A percentile compares a stretch with the other conserved stretches of the same genome.
Evolutionary conservation across 2,113 vertebrate species (phyloP).

Genomic region (Seriola dumerili): DNA sequence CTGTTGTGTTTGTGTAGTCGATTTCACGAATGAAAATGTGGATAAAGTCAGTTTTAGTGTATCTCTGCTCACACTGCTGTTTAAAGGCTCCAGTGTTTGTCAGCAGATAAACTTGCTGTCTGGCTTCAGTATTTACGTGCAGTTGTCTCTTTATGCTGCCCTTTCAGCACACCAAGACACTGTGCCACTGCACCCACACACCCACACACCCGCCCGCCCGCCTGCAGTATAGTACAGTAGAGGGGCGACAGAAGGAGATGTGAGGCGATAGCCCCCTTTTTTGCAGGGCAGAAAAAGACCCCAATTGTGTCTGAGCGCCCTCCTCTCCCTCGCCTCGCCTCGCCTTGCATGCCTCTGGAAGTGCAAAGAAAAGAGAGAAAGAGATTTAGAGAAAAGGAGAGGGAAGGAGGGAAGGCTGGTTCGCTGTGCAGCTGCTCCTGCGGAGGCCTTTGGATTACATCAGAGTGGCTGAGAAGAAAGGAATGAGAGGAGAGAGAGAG

Average conservation of each 20-base stretch:
- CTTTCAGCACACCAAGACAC: constrained; percentile 59
- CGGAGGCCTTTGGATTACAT: constrained; percentile 93
- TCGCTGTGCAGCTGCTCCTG: constrained; percentile 94
- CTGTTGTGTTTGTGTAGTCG: background rate
- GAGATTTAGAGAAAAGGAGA: constrained; percentile 81
- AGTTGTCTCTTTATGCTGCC: constrained; percentile 55
- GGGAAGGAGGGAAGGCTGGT: constrained; percentile 83
- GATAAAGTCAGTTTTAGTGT: background rate
- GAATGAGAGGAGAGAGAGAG: constrained; percentile 74
- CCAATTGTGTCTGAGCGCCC: constrained; percentile 88
- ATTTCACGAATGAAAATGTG: background rate
- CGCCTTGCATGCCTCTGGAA: constrained; percentile 84
- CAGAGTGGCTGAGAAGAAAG: constrained; percentile 87
- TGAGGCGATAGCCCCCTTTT: constrained; percentile 89
- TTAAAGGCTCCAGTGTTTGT: constrained; percentile 30
- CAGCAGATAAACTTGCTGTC: constrained; percentile 39
- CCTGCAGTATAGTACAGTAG: constrained; percentile 83
- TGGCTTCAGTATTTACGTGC: constrained; percentile 58
- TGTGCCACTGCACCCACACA: constrained; percentile 67
- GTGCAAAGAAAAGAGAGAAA: constrained; percentile 80
- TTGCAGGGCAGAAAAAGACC: constrained; percentile 91
- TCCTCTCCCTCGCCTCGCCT: constrained; percentile 87
- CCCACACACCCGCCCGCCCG: constrained; percentile 81
- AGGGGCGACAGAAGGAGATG: constrained; percentile 86
- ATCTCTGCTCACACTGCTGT: constrained; percentile 4